Conservation (phyloP, 2,113 vertebrate species). For the Stigmatopora nigra region DNA sequence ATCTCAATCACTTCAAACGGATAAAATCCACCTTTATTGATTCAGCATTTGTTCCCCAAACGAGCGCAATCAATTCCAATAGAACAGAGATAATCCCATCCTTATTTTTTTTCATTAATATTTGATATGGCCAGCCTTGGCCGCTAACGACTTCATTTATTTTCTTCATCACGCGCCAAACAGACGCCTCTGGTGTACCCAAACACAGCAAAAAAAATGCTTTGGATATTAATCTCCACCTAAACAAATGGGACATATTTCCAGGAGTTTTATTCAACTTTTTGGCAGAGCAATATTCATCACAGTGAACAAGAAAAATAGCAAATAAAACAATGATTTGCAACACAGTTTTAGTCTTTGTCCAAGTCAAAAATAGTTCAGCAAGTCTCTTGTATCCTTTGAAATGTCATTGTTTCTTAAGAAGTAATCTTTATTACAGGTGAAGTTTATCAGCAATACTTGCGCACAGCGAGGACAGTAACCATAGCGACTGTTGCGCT, state of each 20-base stretch:
- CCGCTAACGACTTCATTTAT: neutral
- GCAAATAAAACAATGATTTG: neutral
- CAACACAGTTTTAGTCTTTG: neutral
- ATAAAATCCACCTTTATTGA: no score
- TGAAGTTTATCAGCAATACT: neutral
- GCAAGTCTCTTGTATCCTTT: no score
- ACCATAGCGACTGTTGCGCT: neutral
- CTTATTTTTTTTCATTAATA: neutral
- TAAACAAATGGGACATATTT: neutral
- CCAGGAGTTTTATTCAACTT: neutral
- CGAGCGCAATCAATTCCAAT: neutral
- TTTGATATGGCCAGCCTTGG: neutral
- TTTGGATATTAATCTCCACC: neutral
- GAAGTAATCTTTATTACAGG: neutral
- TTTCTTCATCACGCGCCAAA: neutral
- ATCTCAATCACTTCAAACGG: no score
- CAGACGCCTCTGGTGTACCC: neutral
- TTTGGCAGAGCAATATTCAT: neutral
- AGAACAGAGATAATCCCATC: neutral
- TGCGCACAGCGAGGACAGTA: neutral
- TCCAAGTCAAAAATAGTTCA: no score
- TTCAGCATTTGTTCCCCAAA: no score
- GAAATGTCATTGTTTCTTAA: no score
- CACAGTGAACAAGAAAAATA: neutral
- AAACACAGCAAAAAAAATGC: neutral